Evolutionary conservation across 2,888 invertebrate genomes (phyloP), one percentile per base, ranked within the genome.

Genomic region (Galerucella nymphaeae): DNA sequence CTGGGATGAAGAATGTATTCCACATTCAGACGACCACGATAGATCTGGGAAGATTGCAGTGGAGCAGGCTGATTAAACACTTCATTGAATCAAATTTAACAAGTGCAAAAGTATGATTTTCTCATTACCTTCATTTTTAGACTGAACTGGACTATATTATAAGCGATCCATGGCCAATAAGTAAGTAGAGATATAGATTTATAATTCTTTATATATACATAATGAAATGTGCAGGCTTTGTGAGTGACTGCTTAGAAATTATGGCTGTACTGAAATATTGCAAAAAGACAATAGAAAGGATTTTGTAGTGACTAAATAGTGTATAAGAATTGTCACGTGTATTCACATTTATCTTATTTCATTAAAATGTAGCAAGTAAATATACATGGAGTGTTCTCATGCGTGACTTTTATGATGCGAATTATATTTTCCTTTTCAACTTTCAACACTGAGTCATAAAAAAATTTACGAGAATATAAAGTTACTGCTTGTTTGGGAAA

Each of bases 171-270:
- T 59, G 16, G 48, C 48, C 48, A 58, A 58, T 45, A 18, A 18
- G 67, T 45, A 18, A 18, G 67, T 67, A 41, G 58, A 58, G 58
- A 67, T 58, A 58, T 42, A 42, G 48, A 67, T 67, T 67, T 67
- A 55, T 59, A 3, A 18, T 45, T 16, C 45, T 58, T 45, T 57
- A 11, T 57, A 11, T 16, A 45, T 45, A 59, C 23, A 3, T 57
- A 23, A 57, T 10, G 30, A 58, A 58, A 30, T 23, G 30, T n/a
- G 1, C 58, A 58, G 2, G 58, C 30, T 58, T 66, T 45, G 57
- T 66, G 66, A 66, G 45, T 58, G 42, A 42, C 57, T 57, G 63
- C 42, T 55, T 0, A 42, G 41, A 66, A 66, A 57, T 66, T 30
- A n/a, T 16, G 10, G 18, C 57, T 38, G 9, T 57, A 14, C 6